Evolutionary conservation across 2,113 vertebrate species (phyloP).

Genomic region (Paramisgurnus dabryanus): DNA sequence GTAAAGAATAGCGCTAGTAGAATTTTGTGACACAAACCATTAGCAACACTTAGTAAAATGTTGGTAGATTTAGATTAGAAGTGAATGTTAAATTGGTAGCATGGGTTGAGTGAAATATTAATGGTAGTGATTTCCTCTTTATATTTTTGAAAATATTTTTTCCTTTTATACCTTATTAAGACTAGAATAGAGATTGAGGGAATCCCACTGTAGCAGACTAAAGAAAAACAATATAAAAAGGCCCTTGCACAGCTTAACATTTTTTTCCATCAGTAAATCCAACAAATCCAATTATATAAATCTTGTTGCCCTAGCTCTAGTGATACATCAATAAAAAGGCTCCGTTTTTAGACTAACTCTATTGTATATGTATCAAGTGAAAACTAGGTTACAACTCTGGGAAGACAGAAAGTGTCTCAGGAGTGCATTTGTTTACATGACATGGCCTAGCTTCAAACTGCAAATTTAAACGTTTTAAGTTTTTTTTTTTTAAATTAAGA

Average conservation of each 20-base stretch:
- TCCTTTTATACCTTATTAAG: too few relatives aligned
- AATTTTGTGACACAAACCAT: too few relatives aligned
- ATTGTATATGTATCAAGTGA: slow-evolving; percentile 7
- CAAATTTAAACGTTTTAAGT: not conserved
- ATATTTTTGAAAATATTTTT: too few relatives aligned
- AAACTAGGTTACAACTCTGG: slow-evolving; percentile 32
- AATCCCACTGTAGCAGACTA: too few relatives aligned
- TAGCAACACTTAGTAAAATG: too few relatives aligned
- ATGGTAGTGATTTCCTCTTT: too few relatives aligned
- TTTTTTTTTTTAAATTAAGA: not conserved
- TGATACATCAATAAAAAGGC: slow-evolving; percentile 20
- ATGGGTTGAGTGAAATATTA: too few relatives aligned
- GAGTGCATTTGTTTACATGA: slow-evolving; percentile 14
- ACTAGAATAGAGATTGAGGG: too few relatives aligned
- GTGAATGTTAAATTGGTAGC: too few relatives aligned
- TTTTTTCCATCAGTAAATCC: slow-evolving; percentile 52
- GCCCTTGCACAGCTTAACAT: slow-evolving; percentile 56
- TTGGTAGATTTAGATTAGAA: too few relatives aligned
- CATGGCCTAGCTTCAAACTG: slow-evolving; percentile 8
- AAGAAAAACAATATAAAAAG: not conserved
- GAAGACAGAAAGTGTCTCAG: slow-evolving; percentile 7
- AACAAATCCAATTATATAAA: slow-evolving; percentile 38
- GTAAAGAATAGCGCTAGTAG: too few relatives aligned
- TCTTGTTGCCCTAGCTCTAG: slow-evolving; percentile 35
- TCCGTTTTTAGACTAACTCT: slow-evolving; percentile 15